phyloP scores from a whole-genome alignment of 2,113 vertebrate species.

The Chlorodrepanis virens region DNA sequence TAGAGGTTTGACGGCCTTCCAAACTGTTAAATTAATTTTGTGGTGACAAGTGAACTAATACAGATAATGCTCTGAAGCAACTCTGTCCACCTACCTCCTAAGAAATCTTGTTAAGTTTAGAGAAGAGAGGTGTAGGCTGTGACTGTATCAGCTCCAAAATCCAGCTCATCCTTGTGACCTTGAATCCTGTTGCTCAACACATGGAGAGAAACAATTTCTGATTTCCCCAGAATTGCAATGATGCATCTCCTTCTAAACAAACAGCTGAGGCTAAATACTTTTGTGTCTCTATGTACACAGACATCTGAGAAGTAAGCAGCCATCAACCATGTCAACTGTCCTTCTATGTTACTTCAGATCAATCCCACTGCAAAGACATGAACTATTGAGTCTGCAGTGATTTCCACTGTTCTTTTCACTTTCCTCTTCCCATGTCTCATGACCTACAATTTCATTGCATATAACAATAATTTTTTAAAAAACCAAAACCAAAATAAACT shows the following conservation, averaged over 20 bases:
- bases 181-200: background rate
- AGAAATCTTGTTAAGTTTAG: background rate
- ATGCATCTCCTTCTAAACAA: background rate
- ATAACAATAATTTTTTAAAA: background rate
- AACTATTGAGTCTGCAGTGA: background rate
- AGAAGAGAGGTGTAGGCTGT: background rate
- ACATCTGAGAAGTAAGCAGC: background rate
- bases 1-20: background rate
- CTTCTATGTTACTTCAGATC: background rate
- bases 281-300: background rate
- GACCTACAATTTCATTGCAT: background rate
- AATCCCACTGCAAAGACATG: background rate
- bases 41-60: background rate
- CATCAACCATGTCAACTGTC: background rate
- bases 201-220: background rate
- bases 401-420: background rate
- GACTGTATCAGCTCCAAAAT: background rate
- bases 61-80: background rate
- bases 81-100: background rate
- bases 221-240: background rate
- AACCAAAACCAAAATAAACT: background rate
- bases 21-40: background rate
- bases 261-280: background rate
- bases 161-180: background rate
- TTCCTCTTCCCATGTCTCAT: background rate